Evolutionary conservation across 2,797 vertebrate species (phyloP).

Genomic region (Enteromius trimaculatus): DNA sequence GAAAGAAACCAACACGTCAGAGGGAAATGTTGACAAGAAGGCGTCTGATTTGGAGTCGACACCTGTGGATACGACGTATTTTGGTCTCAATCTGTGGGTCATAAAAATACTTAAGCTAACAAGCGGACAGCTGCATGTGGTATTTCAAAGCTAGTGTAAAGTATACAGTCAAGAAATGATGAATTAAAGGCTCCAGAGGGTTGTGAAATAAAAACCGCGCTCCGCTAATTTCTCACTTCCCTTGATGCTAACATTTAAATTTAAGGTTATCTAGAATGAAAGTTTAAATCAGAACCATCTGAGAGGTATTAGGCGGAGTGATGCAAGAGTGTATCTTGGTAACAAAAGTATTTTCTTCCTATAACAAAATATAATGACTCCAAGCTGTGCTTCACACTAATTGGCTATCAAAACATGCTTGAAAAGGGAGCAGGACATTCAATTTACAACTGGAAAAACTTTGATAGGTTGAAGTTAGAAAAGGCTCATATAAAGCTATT

Average conservation of each 20-base stretch:
- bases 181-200: conserved; percentile 24
- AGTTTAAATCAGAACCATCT: conserved; percentile 58
- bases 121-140: conserved; percentile 30
- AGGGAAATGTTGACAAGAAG: background rate
- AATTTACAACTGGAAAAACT: conserved; percentile 48
- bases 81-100: background rate
- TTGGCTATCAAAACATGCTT: conserved; percentile 54
- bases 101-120: conserved; percentile 24
- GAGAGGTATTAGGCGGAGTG: conserved; percentile 60
- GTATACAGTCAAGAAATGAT: conserved; percentile 36
- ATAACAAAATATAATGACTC: conserved; percentile 63
- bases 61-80: conserved; percentile 3
- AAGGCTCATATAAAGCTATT: conserved; percentile 25
- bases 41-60: background rate
- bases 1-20: background rate
- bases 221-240: conserved; percentile 34
- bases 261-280: conserved; percentile 59
- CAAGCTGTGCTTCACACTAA: conserved; percentile 55
- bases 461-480: conserved; percentile 24
- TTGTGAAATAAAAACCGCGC: conserved; percentile 45
- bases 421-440: conserved; percentile 37
- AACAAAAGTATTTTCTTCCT: conserved; percentile 60
- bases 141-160: conserved; percentile 36
- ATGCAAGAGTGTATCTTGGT: conserved; percentile 56
- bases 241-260: conserved; percentile 49